Evolutionary conservation across 2,113 vertebrate species (phyloP), one percentile per base, ranked within the genome.

Genomic region (Cryptotis parvus): DNA sequence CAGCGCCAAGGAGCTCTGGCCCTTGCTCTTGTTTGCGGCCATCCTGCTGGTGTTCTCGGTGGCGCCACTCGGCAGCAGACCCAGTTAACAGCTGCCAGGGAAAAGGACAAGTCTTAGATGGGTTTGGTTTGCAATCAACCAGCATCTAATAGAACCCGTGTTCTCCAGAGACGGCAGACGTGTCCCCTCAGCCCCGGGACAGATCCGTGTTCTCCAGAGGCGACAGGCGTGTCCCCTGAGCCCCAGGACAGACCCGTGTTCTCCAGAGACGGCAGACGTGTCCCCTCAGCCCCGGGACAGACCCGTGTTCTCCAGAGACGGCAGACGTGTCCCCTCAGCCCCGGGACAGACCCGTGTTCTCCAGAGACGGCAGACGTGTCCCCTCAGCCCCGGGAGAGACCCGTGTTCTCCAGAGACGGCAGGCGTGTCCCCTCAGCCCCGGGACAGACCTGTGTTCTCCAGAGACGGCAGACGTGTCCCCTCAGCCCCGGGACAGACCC

Each of bases 21-120:
- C 98, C 95, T 98, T 98, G 84, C 95, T 97, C 94, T 98, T 98
- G 96, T 97, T 98, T 31, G 98, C 96, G 89, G 98, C 98, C 98
- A 98, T 98, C 72, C 81, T 95, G 94, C 95, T 58, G 72, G 45
- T 87, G 94, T 75, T 72, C 89, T 74, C 89, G 39, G 63, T 43
- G 55, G 55, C 1, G 12, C 3, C 91, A 52, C 55, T 14, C 33
- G 9, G 73, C 29, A 90, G 86, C 87, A 73, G 84, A 96, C 88
- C 75, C 88, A 91, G n/a, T 24, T 1, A 83, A 55, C 83, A 95
- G 96, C 98, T 97, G 90, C 87, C n/a, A 41, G 6, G 80, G 91
- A 84, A 74, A 43, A 76, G 41, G 61, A 90, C 55, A 79, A 9
- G 87, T 89, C 66, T 94, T 65, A 94, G 84, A 84, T 37, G 33